Evolutionary conservation across 1,140 invertebrate species (phyloP).

Genomic region (Trachelipus rathkii): DNA sequence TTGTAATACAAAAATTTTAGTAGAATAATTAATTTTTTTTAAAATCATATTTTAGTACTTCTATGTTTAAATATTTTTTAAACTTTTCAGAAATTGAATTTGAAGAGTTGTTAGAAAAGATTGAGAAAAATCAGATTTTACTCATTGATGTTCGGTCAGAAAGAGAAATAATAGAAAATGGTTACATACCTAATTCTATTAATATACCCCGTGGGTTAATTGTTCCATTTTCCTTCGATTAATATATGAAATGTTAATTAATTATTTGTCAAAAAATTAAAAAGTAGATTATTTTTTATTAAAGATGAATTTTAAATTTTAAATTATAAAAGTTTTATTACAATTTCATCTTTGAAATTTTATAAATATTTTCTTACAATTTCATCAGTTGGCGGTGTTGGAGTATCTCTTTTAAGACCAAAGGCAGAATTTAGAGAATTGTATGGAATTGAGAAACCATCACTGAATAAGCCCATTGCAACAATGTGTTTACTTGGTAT

Average conservation of each 20-base stretch:
- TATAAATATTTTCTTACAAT: no score
- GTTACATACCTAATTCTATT: neutral
- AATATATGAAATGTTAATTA: no score
- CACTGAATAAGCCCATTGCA: neutral
- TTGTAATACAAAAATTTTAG: no score
- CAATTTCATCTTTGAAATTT: no score
- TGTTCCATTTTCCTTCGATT: no score
- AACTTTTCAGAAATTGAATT: neutral
- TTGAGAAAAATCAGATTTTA: neutral
- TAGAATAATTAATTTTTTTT: no score
- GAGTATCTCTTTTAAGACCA: conserved; percentile 48
- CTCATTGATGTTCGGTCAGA: neutral
- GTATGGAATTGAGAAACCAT: conserved; percentile 16
- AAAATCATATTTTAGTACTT: no score
- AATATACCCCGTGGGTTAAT: neutral
- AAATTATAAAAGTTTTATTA: no score
- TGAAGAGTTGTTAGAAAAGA: neutral
- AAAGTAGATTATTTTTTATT: no score
- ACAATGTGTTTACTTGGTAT: conserved; percentile 24
- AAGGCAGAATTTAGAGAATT: conserved; percentile 30
- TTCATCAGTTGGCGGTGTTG: neutral
- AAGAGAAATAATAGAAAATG: neutral
- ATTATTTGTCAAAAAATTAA: no score
- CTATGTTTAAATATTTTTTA: no score
- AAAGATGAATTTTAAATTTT: no score